Evolutionary conservation across 1,140 invertebrate species (phyloP), one percentile per base, ranked within the genome.

Genomic region (Neodiprion lecontei): DNA sequence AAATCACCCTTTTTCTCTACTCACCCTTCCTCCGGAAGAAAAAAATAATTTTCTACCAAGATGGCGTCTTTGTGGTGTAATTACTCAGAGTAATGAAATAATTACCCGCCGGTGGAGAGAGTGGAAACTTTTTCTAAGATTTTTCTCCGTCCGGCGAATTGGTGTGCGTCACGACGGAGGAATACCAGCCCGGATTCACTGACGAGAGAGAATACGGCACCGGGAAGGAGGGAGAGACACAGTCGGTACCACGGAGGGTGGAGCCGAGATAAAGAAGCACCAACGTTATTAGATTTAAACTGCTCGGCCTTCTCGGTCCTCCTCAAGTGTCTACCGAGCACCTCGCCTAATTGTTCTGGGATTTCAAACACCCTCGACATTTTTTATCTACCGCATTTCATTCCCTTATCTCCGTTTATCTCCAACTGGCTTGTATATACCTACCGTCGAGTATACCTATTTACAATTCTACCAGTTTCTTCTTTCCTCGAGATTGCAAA

Each of bases 211-310:
- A 40, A 40, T 40, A 40, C 28, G 28, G 28, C 28, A 5, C 28
- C 5, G 28, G 28, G 5, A 40, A 40, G 28, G 28, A 40, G 28
- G 28, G 53, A 4, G 11, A 14, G 11, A 14, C 53, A 14, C n/a
- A 17, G 4, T 61, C n/a, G 53, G 53, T 12, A 17, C 11, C n/a
- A 12, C 11, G 53, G 53, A 61, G 53, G n/a, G 53, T 61, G 53
- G n/a, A 61, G 53, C n/a, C 28, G n/a, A 61, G 53, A 61, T 61
- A 61, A 61, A 61, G n/a, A 61, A 61, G 53, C 53, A 61, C 53
- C 53, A 61, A 61, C 53, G 53, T 61, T 61, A 61, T 61, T 61
- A 61, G 53, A 61, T 61, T 61, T 61, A 61, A 61, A 61, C 53
- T 61, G 53, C n/a, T 61, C n/a, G 53, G 53, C 53, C 53, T 61